Conservation (phyloP, 2,888 invertebrate species). For the Seladonia tumulorum region DNA sequence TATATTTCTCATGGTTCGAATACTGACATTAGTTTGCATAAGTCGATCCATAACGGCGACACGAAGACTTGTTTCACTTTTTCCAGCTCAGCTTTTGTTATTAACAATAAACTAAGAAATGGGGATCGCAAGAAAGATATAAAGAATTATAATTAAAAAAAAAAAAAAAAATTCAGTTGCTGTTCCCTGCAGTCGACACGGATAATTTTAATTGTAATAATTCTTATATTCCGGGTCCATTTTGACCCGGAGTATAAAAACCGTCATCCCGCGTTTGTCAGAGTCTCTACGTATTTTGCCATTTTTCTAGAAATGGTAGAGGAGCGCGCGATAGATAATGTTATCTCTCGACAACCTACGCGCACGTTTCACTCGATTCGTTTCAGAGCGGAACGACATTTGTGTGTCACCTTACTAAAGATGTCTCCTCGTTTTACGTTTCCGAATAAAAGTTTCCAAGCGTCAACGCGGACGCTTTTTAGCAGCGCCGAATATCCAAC, state of each 20-base stretch:
- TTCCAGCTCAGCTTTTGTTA: too few relatives aligned
- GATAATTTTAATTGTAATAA: too few relatives aligned
- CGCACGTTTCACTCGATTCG: background rate
- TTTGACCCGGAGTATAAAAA: too few relatives aligned
- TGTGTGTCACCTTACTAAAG: constrained; percentile 7
- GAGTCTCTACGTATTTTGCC: background rate
- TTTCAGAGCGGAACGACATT: background rate
- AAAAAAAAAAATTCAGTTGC: too few relatives aligned
- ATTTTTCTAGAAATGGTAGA: background rate
- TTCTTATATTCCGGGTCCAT: too few relatives aligned
- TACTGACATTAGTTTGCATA: background rate
- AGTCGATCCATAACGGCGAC: too few relatives aligned
- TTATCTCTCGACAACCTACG: background rate
- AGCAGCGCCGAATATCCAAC: constrained; percentile 35
- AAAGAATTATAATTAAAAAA: too few relatives aligned
- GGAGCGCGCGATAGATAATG: background rate
- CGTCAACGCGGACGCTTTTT: constrained; percentile 31
- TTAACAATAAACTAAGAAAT: too few relatives aligned
- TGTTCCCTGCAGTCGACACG: too few relatives aligned
- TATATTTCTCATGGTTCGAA: background rate
- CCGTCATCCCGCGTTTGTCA: background rate
- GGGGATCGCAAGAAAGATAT: too few relatives aligned
- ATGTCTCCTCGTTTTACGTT: constrained; percentile 4
- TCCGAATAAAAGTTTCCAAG: constrained; percentile 49
- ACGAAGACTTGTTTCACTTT: too few relatives aligned